Percentiles rank a stretch among this genome's conserved stretches.
Evolutionary conservation across 2,113 vertebrate species (phyloP).

Genomic region (Puma concolor): DNA sequence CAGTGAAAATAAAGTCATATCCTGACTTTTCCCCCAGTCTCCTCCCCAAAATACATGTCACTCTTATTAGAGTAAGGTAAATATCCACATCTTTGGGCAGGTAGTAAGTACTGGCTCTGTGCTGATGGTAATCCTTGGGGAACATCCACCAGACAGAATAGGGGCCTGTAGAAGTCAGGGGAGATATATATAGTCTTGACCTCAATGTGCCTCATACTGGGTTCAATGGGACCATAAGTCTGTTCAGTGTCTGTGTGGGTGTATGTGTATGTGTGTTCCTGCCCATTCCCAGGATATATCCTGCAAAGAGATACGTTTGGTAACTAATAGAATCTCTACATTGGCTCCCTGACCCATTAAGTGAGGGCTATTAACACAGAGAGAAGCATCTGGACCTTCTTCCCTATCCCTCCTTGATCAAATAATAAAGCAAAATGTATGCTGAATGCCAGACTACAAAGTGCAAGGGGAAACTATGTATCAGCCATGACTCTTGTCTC

Average conservation of each 20-base stretch:
- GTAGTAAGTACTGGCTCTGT: not conserved
- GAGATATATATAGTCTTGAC: not conserved
- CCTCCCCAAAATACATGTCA: not conserved
- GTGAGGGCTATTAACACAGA: not conserved
- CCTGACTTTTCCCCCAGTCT: not conserved
- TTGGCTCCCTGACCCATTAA: not conserved
- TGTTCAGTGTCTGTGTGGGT: not conserved
- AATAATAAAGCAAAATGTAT: not conserved
- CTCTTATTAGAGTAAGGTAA: not conserved
- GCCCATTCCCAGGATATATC: not conserved
- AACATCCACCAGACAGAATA: not conserved
- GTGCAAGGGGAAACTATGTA: not conserved
- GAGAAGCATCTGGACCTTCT: not conserved
- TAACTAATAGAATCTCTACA: not conserved
- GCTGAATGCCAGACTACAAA: not conserved
- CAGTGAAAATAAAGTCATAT: not conserved
- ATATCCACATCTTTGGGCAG: not conserved
- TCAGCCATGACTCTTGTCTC: not conserved
- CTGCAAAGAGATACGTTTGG: not conserved
- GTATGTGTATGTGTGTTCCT: not conserved
- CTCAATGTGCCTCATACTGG: not conserved
- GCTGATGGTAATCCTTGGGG: not conserved
- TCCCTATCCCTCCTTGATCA: not conserved
- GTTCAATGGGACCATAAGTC: not conserved
- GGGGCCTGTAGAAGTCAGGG: not conserved